phyloP scores from a whole-genome alignment of 2,797 vertebrate genomes.

The Lacerta viridis region DNA sequence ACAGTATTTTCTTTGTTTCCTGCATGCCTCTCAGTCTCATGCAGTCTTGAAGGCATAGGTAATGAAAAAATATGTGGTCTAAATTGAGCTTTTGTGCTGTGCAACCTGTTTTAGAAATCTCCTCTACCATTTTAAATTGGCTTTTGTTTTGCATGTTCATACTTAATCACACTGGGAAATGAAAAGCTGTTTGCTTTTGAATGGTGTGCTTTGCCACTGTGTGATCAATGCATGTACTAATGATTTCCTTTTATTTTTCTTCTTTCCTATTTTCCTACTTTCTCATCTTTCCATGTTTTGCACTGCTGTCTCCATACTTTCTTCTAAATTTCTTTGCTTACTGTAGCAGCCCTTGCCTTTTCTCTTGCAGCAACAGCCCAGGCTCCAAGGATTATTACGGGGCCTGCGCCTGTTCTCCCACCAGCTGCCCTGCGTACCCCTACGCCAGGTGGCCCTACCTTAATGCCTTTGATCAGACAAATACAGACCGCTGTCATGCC shows the following conservation, averaged over 20 bases:
- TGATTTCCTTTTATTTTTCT: slow-evolving; percentile 88
- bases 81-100: slow-evolving; percentile 75
- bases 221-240: slow-evolving; percentile 88
- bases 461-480: slow-evolving; percentile 99
- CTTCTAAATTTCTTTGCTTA: slow-evolving; percentile 87
- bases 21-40: slow-evolving; percentile 78
- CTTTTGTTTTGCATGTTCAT: slow-evolving; percentile 82
- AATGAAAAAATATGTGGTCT: slow-evolving; percentile 65
- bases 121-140: slow-evolving; percentile 76
- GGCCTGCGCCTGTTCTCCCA: slow-evolving; percentile 93
- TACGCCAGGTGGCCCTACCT: slow-evolving; percentile 91
- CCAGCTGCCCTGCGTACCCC: slow-evolving; percentile 89
- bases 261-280: slow-evolving; percentile 81
- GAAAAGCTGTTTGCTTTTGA: slow-evolving; percentile 83
- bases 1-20: slow-evolving; percentile 69
- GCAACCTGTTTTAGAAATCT: slow-evolving; percentile 77
- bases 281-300: slow-evolving; percentile 75
- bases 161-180: slow-evolving; percentile 82
- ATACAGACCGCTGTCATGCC: slow-evolving; percentile 97
- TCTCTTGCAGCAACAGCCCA: slow-evolving; percentile 95
- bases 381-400: slow-evolving; percentile 94
- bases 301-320: slow-evolving; percentile 79
- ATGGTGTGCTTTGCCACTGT: slow-evolving; percentile 86
- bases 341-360: slow-evolving; percentile 95
- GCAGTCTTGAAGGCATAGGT: slow-evolving; percentile 73